Base-by-base conservation (phyloP, 2,113 vertebrate genomes). In the Siphamia tubifer region DNA sequence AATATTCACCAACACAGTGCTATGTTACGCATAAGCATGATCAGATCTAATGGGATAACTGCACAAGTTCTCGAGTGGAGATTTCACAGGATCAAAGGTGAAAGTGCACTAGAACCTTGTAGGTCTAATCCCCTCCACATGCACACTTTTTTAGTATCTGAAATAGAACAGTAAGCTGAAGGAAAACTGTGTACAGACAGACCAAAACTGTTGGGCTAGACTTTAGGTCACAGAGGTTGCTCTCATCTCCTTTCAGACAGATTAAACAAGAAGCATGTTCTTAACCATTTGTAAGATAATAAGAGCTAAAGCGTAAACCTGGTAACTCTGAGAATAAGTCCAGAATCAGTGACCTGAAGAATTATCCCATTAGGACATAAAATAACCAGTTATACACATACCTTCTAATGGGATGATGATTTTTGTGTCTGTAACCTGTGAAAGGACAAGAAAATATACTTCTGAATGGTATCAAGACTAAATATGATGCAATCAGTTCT, bases 341-440 rank as follows among this genome's bases (percentile, higher is more conserved):
- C n/a, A n/a, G n/a, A n/a, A n/a, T n/a, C n/a, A n/a, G n/a, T n/a
- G n/a, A n/a, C n/a, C n/a, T n/a, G n/a, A n/a, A n/a, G n/a, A n/a
- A n/a, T n/a, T n/a, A n/a, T n/a, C n/a, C n/a, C n/a, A n/a, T n/a
- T n/a, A n/a, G n/a, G n/a, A n/a, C n/a, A n/a, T n/a, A n/a, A n/a
- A 23, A 25, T 9, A 8, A 17, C 3, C 11, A 19, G 20, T 21
- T 0, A 25, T 7, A 75, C 6, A 24, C 80, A 94, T 95, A 97
- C 97, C 96, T 92, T 91, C 90, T 70, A 97, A 74, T 27, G 95
- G 95, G 51, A 99, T 94, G 32, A 68, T 90, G 84, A 98, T 87
- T 60, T 69, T 77, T 23, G 92, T 75, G 11, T 72, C 56, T 15
- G 87, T 77, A 63, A 98, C 89, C 97, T 97, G 66, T 38, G 2